phyloP scores from a whole-genome alignment of 2,113 vertebrate genomes.

The Litocranius walleri region DNA sequence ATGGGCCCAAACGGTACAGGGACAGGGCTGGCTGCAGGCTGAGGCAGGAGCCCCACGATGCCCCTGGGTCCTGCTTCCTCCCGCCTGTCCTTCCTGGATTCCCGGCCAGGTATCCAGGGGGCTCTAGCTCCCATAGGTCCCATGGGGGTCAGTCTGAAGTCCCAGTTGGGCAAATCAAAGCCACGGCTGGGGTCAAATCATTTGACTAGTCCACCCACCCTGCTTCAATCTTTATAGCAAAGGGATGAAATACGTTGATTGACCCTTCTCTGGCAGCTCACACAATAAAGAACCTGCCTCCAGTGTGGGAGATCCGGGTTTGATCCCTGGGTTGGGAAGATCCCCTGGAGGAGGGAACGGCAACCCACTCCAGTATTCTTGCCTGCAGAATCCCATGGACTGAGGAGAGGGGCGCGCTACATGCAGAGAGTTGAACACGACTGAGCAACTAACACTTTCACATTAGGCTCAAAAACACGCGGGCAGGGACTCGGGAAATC shows the following conservation, averaged over 20 bases:
- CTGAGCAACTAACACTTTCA: not conserved
- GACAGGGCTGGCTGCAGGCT: not conserved
- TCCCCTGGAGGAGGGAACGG: not conserved
- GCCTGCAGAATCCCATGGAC: not conserved
- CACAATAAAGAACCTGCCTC: not conserved
- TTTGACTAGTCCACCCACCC: too few species aligned
- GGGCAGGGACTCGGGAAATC: not conserved
- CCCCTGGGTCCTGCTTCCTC: not conserved
- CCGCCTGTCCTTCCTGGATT: not conserved
- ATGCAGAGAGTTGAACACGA: not conserved
- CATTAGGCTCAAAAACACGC: not conserved
- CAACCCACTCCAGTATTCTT: not conserved
- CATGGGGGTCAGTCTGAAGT: not conserved
- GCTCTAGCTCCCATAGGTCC: not conserved
- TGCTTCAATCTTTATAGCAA: not conserved
- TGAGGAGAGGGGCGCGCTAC: rapidly evolving
- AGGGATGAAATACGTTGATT: not conserved
- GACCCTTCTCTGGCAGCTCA: not conserved
- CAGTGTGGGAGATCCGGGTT: not conserved
- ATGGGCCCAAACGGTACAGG: not conserved
- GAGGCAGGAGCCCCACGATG: too few species aligned
- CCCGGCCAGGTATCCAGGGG: not conserved
- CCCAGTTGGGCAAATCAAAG: not conserved
- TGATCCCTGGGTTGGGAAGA: not conserved
- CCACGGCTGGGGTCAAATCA: not conserved